Base-by-base conservation (phyloP, 2,113 vertebrate genomes). In the Benitochromis conjunctus region DNA sequence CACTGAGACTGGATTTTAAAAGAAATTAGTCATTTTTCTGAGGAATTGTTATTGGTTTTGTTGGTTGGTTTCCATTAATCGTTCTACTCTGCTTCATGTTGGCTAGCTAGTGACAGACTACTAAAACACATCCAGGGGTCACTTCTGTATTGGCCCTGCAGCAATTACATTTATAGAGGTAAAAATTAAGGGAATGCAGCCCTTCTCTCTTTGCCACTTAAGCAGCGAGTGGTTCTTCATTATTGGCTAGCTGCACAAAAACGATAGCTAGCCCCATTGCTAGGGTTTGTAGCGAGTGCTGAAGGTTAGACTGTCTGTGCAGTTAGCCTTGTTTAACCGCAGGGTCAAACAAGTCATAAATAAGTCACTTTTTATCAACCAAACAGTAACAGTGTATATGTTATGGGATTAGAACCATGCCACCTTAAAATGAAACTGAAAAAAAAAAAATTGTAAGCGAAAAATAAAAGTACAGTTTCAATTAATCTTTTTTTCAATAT, bases 221-320 rank as follows among this genome's bases (percentile, higher is more conserved):
- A 3, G 34, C 19, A 38, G 34, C 2, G 2, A 66, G 60, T 64
- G 19, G 36, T 38, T 64, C 19, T 0, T 64, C 60, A 64, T 64
- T n/a, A 13, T 11, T 36, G 5, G 31, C 31, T 0, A 62, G 9
- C 31, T 62, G 58, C 31, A 64, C 1, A 36, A n/a, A 62, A 3
- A 2, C 19, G 9, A 36, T 62, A 36, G 18, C 60, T 36, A 64
- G 18, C 60, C 60, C 36, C 31, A 38, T n/a, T 7, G 60, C 60
- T 64, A 1, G 19, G 0, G 11, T 41, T 66, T 21, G 36, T 14
- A 66, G 62, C 5, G 6, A 38, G 62, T 2, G 13, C 19, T 38
- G 21, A n/a, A 38, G 19, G 19, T 36, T 13, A 13, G 19, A 0
- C 60, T 38, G 60, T 21, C 34, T 66, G 34, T 38, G 31, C 60